Conservation (phyloP, 2,888 invertebrate genomes). For the Cryptus armator region DNA sequence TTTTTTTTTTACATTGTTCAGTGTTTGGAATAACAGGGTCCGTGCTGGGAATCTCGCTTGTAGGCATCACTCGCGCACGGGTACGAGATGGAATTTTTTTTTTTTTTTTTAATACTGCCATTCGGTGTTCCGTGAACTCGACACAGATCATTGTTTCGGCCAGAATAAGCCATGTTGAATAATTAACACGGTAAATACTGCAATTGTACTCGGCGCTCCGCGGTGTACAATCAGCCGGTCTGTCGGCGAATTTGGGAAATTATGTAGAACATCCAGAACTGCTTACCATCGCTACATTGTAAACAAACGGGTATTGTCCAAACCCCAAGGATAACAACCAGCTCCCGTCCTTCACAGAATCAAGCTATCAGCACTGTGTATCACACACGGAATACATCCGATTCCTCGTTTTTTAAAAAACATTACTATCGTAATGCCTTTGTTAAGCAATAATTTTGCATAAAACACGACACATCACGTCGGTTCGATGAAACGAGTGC, state of each 20-base stretch:
- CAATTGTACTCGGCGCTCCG: constrained; percentile 7
- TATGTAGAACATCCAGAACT: neutral
- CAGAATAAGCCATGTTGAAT: constrained; percentile 34
- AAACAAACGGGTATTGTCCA: too few species aligned
- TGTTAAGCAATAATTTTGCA: neutral
- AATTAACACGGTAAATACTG: constrained; percentile 10
- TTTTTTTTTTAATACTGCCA: constrained; percentile 26
- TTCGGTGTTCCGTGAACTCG: neutral
- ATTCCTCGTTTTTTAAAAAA: too few species aligned
- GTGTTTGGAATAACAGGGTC: neutral
- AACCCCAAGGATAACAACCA: too few species aligned
- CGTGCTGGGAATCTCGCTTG: constrained; percentile 10
- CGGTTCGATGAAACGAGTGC: neutral
- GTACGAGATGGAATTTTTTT: neutral
- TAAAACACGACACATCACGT: neutral
- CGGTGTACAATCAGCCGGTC: neutral
- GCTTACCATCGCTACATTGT: neutral
- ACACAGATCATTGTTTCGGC: constrained; percentile 25
- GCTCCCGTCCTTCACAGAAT: too few species aligned
- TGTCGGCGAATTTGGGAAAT: constrained; percentile 4
- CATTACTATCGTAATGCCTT: too few species aligned
- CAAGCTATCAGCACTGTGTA: too few species aligned
- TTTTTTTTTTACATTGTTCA: constrained; percentile 35
- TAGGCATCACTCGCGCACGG: neutral
- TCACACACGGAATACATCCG: too few species aligned